Evolutionary conservation across 2,113 vertebrate species (phyloP).

Genomic region (Epinephelus moara): DNA sequence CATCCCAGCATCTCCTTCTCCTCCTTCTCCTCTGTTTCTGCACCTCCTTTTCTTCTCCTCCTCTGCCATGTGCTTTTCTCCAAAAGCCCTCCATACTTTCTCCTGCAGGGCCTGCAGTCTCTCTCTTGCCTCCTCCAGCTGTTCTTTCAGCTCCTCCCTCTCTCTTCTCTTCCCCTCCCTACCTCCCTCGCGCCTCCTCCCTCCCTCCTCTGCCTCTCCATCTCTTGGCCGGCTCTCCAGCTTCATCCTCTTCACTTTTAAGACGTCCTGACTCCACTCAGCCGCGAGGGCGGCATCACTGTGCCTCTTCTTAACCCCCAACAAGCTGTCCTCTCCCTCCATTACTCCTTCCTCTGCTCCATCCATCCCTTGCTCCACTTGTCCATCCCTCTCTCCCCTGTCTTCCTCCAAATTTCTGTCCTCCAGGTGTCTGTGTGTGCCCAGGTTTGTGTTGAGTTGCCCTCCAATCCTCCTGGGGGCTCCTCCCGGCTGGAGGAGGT

Average conservation of each 20-base stretch:
- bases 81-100: conserved; percentile 84
- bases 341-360: conserved; percentile 48
- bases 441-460: conserved; percentile 55
- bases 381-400: conserved; percentile 48
- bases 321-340: conserved; percentile 53
- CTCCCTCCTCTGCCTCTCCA: conserved; percentile 50
- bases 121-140: conserved; percentile 84
- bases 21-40: conserved; percentile 33
- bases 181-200: conserved; percentile 59
- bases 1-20: conserved; percentile 51
- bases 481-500: conserved; percentile 80
- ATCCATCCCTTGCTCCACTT: conserved; percentile 47
- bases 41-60: conserved; percentile 60
- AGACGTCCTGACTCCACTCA: conserved; percentile 75
- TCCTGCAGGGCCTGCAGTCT: conserved; percentile 84
- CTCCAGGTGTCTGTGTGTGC: conserved; percentile 51
- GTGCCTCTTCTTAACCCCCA: conserved; percentile 65
- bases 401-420: conserved; percentile 57
- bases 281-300: conserved; percentile 32
- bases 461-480: conserved; percentile 68
- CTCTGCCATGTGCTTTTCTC: conserved; percentile 73
- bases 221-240: conserved; percentile 66
- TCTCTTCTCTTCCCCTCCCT: conserved; percentile 78
- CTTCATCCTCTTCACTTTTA: conserved; percentile 81
- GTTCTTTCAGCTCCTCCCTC: conserved; percentile 84